Percentiles rank a stretch among this genome's conserved stretches.
Evolutionary conservation across 1,140 invertebrate species (phyloP).

Genomic region (Brachionus manjavacas): DNA sequence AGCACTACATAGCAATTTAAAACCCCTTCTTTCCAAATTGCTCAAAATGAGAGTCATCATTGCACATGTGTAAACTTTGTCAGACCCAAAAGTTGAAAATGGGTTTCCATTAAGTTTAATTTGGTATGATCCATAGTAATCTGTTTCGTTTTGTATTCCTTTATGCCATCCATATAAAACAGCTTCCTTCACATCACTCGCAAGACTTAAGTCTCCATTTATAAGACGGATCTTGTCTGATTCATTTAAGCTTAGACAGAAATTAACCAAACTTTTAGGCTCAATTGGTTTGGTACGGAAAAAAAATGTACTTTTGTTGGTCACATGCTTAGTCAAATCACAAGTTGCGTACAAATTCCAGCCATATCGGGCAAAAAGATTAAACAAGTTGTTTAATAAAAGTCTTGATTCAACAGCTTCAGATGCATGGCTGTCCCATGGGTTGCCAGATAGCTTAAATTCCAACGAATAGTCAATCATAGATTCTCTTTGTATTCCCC

Average conservation of each 20-base stretch:
- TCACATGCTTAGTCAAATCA: not conserved
- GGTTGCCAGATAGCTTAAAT: constrained; percentile 10
- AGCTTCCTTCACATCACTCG: not conserved
- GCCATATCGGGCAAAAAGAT: not conserved
- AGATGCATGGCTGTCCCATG: not conserved
- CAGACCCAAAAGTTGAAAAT: constrained; percentile 10
- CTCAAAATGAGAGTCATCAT: constrained; percentile 6
- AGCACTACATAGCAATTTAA: not conserved
- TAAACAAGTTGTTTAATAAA: constrained; percentile 12
- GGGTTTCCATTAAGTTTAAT: not conserved
- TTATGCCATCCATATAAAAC: not conserved
- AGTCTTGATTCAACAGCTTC: constrained; percentile 10
- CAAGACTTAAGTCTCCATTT: not conserved
- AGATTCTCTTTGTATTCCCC: not conserved
- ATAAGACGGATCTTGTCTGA: constrained; percentile 5
- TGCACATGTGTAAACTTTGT: not conserved
- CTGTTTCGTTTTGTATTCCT: not conserved
- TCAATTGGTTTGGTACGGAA: constrained; percentile 7
- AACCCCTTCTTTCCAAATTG: not conserved
- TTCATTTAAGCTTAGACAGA: constrained; percentile 17
- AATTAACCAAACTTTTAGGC: not conserved
- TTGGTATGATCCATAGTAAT: constrained; percentile 7
- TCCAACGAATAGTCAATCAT: not conserved
- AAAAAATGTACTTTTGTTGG: constrained; percentile 23
- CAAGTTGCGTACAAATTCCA: constrained; percentile 24